Evolutionary conservation across 1,140 invertebrate species (phyloP).

Genomic region (Lerema accius): DNA sequence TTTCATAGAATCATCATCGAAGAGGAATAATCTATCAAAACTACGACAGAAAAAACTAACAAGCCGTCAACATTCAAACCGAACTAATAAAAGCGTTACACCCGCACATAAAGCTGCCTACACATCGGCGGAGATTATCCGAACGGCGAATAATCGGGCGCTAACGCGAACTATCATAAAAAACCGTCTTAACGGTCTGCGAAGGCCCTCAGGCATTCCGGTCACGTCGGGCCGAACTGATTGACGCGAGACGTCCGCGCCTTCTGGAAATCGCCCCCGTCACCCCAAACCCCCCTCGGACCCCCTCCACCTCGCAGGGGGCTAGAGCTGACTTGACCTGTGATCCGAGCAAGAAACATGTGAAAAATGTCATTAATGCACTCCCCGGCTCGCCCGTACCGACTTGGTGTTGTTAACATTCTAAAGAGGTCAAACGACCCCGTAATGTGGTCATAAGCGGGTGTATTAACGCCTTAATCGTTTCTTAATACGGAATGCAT

Average conservation of each 20-base stretch:
- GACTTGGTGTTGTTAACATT: conserved; percentile 40
- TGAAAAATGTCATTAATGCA: conserved; percentile 81
- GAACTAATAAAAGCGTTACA: conserved; percentile 27
- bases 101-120: conserved; percentile 42
- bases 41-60: conserved; percentile 6
- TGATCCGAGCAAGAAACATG: conserved; percentile 71
- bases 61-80: conserved; percentile 5
- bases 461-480: conserved; percentile 31
- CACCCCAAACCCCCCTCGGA: conserved; percentile 11
- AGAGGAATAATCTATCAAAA: not conserved
- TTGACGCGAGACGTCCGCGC: conserved; percentile 78
- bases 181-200: conserved; percentile 58
- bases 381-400: conserved; percentile 36
- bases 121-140: conserved; percentile 46
- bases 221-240: conserved; percentile 76
- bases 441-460: conserved; percentile 15
- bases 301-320: conserved; percentile 21
- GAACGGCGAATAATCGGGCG: conserved; percentile 56
- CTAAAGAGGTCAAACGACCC: conserved; percentile 30
- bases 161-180: conserved; percentile 58
- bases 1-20: conserved; percentile 3
- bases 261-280: conserved; percentile 37
- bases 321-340: conserved; percentile 60
- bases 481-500: conserved; percentile 28
- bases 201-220: conserved; percentile 54